A percentile compares a stretch with the other conserved stretches of the same genome.
Conservation (phyloP, 2,888 invertebrate species). For the Dendrolimus pini region DNA sequence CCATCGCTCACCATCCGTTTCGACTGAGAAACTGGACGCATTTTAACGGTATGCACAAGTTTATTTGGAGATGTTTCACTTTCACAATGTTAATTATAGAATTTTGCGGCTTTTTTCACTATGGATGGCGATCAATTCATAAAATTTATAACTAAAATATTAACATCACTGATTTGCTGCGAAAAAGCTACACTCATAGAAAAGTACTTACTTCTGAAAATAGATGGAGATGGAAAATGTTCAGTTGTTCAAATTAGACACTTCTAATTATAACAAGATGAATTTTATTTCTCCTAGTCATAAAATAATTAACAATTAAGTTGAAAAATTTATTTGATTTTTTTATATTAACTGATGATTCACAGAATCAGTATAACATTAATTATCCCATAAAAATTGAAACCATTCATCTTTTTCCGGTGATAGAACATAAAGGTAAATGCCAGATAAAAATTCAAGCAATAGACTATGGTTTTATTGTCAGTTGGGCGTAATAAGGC, state of each 20-base stretch:
- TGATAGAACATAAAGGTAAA: neutral
- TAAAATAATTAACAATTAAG: conserved; percentile 1
- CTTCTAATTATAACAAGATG: conserved; percentile 26
- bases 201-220: conserved; percentile 84
- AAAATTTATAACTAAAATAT: conserved; percentile 77
- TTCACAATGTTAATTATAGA: conserved; percentile 63
- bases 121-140: conserved; percentile 70
- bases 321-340: neutral
- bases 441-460: neutral
- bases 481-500: neutral
- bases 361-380: neutral
- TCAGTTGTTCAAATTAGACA: conserved; percentile 48
- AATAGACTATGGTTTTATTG: conserved; percentile 13
- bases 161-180: conserved; percentile 81
- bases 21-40: conserved; percentile 72
- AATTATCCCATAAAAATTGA: neutral
- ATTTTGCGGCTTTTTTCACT: conserved; percentile 57
- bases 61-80: conserved; percentile 66
- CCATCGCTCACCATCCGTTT: conserved; percentile 77
- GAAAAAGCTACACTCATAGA: conserved; percentile 76
- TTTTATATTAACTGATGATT: neutral
- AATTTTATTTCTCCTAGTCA: neutral
- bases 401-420: neutral
- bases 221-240: conserved; percentile 81
- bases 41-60: conserved; percentile 72